phyloP scores from a whole-genome alignment of 1,140 invertebrate genomes.

The Teleogryllus occipitalis region DNA sequence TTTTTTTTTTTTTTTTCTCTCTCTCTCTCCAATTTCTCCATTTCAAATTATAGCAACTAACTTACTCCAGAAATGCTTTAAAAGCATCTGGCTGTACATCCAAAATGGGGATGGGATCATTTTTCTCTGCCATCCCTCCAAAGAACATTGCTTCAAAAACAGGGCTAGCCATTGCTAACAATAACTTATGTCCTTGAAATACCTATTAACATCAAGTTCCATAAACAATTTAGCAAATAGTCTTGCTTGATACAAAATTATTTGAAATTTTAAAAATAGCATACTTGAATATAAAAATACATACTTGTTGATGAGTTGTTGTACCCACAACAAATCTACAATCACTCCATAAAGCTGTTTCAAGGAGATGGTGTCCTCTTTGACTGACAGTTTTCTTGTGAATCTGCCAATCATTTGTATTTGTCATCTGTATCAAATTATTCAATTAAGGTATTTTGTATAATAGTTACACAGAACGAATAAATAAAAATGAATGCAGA shows the following conservation, averaged over 20 bases:
- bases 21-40: background rate
- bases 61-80: constrained; percentile 58
- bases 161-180: constrained; percentile 75
- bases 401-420: constrained; percentile 60
- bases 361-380: constrained; percentile 57
- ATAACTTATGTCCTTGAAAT: constrained; percentile 66
- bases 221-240: background rate
- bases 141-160: constrained; percentile 77
- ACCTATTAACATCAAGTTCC: constrained; percentile 36
- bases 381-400: constrained; percentile 56
- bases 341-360: constrained; percentile 69
- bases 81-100: constrained; percentile 81
- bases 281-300: background rate
- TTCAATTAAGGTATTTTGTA: background rate
- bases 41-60: constrained; percentile 21
- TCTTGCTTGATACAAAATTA: background rate
- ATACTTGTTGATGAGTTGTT: constrained; percentile 53
- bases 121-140: constrained; percentile 58
- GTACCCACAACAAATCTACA: constrained; percentile 73
- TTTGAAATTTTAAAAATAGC: too few relatives aligned
- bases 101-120: constrained; percentile 63
- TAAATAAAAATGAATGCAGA: too few relatives aligned
- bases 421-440: constrained; percentile 8
- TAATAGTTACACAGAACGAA: too few relatives aligned
- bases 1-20: background rate